These are phyloP conservation scores for Lithophane leautieri DNA, from an alignment of 2,888 invertebrate genomes.

Conservation along the genomic window DNA sequence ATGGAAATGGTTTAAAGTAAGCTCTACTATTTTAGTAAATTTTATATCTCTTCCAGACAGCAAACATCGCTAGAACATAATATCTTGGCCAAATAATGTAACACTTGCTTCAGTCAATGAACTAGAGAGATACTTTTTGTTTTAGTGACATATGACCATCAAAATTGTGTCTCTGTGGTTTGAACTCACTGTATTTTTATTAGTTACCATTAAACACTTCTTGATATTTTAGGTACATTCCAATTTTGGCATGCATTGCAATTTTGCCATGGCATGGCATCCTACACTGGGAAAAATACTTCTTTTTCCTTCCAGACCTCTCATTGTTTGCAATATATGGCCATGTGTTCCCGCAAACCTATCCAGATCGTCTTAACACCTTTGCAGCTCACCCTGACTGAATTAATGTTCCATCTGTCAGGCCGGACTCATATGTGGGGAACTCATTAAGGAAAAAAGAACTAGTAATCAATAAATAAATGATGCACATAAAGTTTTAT, in stretches of 20 bases:
- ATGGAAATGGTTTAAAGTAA: slow-evolving; percentile 98
- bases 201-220: background rate
- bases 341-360: background rate
- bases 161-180: background rate
- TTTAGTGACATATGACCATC: background rate
- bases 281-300: background rate
- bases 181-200: background rate
- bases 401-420: background rate
- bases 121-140: background rate
- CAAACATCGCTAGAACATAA: background rate
- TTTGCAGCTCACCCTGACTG: background rate
- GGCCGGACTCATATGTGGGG: no score
- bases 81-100: background rate
- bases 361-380: background rate
- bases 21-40: slow-evolving; percentile 66
- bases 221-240: background rate
- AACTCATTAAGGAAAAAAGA: no score
- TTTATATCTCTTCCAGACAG: background rate
- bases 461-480: background rate
- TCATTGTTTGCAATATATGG: background rate
- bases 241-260: no score
- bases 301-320: background rate
- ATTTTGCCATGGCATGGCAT: no score
- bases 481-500: background rate
- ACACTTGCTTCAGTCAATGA: background rate